Evolutionary conservation across 2,113 vertebrate species (phyloP).

Genomic region (Phrynocephalus versicolor): DNA sequence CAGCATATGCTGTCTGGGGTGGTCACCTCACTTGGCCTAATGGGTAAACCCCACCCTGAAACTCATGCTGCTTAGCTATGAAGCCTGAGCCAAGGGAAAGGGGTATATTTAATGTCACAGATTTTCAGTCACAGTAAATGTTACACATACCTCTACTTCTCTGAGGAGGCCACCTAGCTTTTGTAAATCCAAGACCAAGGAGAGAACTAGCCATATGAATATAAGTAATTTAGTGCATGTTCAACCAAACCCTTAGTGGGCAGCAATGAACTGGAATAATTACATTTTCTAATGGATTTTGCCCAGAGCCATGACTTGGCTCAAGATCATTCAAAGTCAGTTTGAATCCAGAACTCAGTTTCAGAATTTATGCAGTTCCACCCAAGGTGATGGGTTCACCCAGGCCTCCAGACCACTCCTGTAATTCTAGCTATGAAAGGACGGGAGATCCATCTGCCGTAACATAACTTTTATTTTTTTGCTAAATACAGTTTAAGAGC

Average conservation of each 20-base stretch:
- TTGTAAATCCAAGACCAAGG: background rate
- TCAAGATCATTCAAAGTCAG: background rate
- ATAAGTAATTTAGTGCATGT: background rate
- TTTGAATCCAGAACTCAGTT: background rate
- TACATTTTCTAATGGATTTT: background rate
- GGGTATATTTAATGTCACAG: background rate
- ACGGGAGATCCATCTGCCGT: background rate
- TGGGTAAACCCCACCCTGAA: too few relatives aligned
- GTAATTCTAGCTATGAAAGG: background rate
- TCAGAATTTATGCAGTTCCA: background rate
- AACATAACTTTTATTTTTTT: background rate
- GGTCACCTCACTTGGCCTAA: background rate
- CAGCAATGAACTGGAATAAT: background rate
- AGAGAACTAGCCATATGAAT: background rate
- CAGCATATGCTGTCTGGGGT: background rate
- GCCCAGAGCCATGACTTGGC: background rate
- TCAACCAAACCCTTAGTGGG: too few relatives aligned
- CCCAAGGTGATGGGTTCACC: background rate
- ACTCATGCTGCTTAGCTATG: background rate
- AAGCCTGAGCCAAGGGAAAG: background rate
- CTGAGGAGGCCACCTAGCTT: background rate
- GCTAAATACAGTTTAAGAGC: background rate
- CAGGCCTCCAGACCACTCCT: background rate
- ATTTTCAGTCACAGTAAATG: background rate
- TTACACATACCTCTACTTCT: background rate